Conservation (phyloP, 2,888 invertebrate species). For the Elysia crispata region DNA sequence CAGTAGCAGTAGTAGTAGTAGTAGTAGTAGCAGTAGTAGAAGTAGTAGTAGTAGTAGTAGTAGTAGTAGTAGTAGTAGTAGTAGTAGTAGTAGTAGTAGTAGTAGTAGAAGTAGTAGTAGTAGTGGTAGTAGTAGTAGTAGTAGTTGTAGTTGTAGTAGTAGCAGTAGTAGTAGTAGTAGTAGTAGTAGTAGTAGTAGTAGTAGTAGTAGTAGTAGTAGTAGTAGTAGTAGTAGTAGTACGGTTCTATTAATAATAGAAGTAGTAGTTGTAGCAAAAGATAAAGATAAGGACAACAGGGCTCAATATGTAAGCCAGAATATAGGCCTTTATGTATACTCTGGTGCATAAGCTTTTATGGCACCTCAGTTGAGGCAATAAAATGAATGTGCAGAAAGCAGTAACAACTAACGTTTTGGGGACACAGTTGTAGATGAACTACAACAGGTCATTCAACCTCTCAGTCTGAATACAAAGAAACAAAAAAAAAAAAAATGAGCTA, state of each 20-base stretch:
- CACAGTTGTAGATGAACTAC: no score
- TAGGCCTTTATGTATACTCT: no score
- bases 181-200: slow-evolving; percentile 19
- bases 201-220: slow-evolving; percentile 17
- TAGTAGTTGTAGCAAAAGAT: no score
- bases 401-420: no score
- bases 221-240: slow-evolving; percentile 20
- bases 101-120: slow-evolving; percentile 24
- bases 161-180: slow-evolving; percentile 22
- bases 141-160: slow-evolving; percentile 26
- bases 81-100: slow-evolving; percentile 38
- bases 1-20: background rate
- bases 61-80: slow-evolving; percentile 35
- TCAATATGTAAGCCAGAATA: no score
- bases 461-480: no score
- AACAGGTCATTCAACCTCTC: no score
- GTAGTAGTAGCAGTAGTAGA: background rate
- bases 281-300: no score
- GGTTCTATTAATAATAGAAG: background rate
- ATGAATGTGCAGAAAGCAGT: no score
- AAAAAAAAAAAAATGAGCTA: no score
- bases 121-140: slow-evolving; percentile 34
- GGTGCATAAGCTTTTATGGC: no score
- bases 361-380: no score
- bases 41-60: slow-evolving; percentile 28